A percentile compares a stretch with the other conserved stretches of the same genome.
Evolutionary conservation across 2,888 invertebrate genomes (phyloP).

Genomic region (Erebia palarica): DNA sequence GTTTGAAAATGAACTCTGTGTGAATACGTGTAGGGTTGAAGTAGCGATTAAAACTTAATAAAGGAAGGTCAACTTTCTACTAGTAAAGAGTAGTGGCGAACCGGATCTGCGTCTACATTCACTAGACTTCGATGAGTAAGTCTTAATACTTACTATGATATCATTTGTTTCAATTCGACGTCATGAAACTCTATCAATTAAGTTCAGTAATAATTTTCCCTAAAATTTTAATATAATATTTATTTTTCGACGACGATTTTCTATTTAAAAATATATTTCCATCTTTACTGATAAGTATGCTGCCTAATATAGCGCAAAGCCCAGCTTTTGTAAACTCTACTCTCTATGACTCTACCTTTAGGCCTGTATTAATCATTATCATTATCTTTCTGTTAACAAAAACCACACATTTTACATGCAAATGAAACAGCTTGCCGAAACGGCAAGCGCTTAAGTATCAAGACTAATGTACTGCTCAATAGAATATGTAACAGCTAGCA

Average conservation of each 20-base stretch:
- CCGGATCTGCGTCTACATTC: conserved; percentile 49
- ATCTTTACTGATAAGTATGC: no score
- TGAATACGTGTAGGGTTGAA: not conserved
- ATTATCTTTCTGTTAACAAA: no score
- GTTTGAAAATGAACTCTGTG: conserved; percentile 22
- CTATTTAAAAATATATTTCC: no score
- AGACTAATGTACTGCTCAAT: conserved; percentile 17
- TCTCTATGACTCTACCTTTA: no score
- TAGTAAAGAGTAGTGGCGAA: conserved; percentile 44
- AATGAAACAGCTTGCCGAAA: not conserved
- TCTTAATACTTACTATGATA: conserved; percentile 40
- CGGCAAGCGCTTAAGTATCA: conserved; percentile 34
- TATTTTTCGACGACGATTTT: no score
- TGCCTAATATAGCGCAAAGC: no score
- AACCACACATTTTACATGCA: not conserved
- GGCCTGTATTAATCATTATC: no score
- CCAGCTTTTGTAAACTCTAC: no score
- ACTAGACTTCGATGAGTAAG: conserved; percentile 35
- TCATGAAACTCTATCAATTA: not conserved
- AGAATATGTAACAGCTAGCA: conserved; percentile 28
- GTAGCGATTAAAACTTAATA: conserved; percentile 16
- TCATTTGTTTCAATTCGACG: not conserved
- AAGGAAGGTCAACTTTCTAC: conserved; percentile 51
- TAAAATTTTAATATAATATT: no score
- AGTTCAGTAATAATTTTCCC: no score